Conservation (phyloP, 2,888 invertebrate species). For the Odontocerum albicorne region DNA sequence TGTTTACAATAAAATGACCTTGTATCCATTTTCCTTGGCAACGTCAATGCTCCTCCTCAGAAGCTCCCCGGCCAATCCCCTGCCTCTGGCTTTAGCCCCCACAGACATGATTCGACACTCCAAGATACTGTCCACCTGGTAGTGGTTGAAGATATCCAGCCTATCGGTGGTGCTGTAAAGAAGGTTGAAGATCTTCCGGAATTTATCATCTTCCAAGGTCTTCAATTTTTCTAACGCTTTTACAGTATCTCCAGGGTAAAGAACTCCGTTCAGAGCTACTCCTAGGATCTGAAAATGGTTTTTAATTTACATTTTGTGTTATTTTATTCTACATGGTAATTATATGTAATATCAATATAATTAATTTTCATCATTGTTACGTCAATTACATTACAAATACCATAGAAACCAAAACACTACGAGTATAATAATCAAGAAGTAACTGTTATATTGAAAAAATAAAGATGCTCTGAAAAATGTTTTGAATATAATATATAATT, state of each 20-base stretch:
- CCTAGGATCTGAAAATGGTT: slow-evolving; percentile 73
- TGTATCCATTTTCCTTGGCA: slow-evolving; percentile 68
- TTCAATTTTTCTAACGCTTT: slow-evolving; percentile 68
- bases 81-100: slow-evolving; percentile 68
- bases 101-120: slow-evolving; percentile 83
- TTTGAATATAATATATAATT: too few relatives aligned
- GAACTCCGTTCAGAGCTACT: slow-evolving; percentile 76
- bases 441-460: too few relatives aligned
- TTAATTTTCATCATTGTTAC: too few relatives aligned
- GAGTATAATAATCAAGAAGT: too few relatives aligned
- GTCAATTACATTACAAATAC: too few relatives aligned
- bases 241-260: slow-evolving; percentile 71
- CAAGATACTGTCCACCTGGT: slow-evolving; percentile 69
- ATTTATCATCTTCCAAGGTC: slow-evolving; percentile 68
- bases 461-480: too few relatives aligned
- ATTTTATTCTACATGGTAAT: too few relatives aligned
- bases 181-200: slow-evolving; percentile 76
- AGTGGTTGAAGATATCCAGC: slow-evolving; percentile 67
- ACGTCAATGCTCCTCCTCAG: slow-evolving; percentile 67
- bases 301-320: too few relatives aligned
- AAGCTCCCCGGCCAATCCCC: slow-evolving; percentile 73
- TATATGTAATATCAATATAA: too few relatives aligned
- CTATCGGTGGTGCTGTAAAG: slow-evolving; percentile 71
- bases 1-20: slow-evolving; percentile 52
- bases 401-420: too few relatives aligned